These are phyloP conservation scores for Cecropterus lyciades DNA, from an alignment of 1,140 invertebrate species.

Conservation along the genomic window DNA sequence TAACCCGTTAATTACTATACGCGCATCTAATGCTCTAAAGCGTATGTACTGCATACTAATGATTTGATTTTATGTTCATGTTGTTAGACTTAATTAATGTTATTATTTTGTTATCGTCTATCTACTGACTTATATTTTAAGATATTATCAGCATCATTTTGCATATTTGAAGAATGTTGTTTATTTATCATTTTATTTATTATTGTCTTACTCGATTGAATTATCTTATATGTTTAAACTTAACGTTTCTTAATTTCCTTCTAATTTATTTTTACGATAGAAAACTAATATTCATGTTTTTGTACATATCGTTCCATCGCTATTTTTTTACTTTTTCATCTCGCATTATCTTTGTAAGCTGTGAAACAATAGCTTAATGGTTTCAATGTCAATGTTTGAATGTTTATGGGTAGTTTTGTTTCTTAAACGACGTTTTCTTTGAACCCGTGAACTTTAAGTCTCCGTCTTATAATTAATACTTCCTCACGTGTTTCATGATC, in stretches of 20 bases:
- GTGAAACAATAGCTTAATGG: conserved; percentile 5
- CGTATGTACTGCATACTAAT: not conserved
- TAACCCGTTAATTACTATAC: not conserved
- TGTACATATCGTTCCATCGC: too few species aligned
- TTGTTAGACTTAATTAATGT: not conserved
- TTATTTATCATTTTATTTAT: too few species aligned
- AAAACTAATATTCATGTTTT: too few species aligned
- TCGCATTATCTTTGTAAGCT: not conserved
- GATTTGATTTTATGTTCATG: not conserved
- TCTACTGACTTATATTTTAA: too few species aligned
- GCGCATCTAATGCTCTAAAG: not conserved
- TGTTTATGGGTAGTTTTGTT: not conserved
- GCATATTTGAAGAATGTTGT: too few species aligned
- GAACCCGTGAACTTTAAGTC: conserved; percentile 7
- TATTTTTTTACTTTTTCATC: not conserved
- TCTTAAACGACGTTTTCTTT: conserved; percentile 6
- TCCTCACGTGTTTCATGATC: conserved; percentile 10
- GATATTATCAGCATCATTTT: too few species aligned
- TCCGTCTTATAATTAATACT: conserved; percentile 12
- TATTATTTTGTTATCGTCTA: too few species aligned
- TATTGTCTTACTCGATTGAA: too few species aligned
- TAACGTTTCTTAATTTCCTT: too few species aligned
- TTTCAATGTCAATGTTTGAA: not conserved
- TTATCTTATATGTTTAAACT: too few species aligned
- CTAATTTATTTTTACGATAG: too few species aligned